Conservation (phyloP, 1,140 invertebrate genomes). For the Nasonia vitripennis region DNA sequence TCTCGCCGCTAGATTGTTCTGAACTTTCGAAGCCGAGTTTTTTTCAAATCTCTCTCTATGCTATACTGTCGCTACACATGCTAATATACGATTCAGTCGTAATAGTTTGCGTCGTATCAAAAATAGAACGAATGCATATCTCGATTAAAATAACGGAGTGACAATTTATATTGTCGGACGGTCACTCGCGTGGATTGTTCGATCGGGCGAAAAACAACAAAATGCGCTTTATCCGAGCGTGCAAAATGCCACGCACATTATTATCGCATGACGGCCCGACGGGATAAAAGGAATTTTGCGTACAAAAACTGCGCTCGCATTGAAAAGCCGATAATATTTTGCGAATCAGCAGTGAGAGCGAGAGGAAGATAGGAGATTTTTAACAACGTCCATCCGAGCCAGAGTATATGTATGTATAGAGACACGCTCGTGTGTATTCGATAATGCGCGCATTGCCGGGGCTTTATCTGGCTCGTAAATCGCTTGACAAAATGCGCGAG, state of each 20-base stretch:
- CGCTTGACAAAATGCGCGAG: constrained; percentile 63
- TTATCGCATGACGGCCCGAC: neutral
- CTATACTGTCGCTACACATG: too few species aligned
- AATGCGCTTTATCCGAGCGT: neutral
- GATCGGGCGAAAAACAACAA: neutral
- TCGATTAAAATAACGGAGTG: too few species aligned
- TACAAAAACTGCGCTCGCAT: neutral
- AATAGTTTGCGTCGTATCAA: too few species aligned
- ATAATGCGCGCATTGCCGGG: constrained; percentile 13
- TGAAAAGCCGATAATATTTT: neutral
- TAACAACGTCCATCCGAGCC: neutral
- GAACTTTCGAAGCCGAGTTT: constrained; percentile 39
- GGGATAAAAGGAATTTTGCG: neutral
- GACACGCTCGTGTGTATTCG: neutral
- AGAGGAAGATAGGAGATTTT: neutral
- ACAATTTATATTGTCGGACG: too few species aligned
- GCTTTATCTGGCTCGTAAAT: constrained; percentile 65
- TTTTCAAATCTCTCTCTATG: neutral
- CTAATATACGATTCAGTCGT: too few species aligned
- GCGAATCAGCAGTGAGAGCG: neutral
- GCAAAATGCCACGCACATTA: neutral
- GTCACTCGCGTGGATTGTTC: neutral
- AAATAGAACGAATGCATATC: too few species aligned
- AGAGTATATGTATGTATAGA: neutral
- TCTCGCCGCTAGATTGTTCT: constrained; percentile 67